Conservation (phyloP, 2,888 invertebrate species). For the Osedax frankpressi region DNA sequence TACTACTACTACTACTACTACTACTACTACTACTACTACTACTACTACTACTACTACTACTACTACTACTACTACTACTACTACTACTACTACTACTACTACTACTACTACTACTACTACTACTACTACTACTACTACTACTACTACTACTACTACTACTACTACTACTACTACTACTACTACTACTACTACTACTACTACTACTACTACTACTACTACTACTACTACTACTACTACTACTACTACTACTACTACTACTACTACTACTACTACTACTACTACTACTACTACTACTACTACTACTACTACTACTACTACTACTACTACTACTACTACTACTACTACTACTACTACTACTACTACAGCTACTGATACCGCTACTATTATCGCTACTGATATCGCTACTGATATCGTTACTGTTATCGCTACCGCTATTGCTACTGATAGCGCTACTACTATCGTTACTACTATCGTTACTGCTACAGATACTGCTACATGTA, state of each 20-base stretch:
- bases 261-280: neutral
- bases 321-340: neutral
- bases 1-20: neutral
- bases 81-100: neutral
- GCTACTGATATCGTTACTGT: too few species aligned
- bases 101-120: neutral
- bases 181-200: neutral
- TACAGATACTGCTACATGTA: too few species aligned
- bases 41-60: neutral
- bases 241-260: neutral
- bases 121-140: neutral
- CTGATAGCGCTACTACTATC: too few species aligned
- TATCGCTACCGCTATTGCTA: too few species aligned
- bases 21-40: neutral
- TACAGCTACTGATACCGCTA: too few species aligned
- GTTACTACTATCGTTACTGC: too few species aligned
- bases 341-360: neutral
- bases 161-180: neutral
- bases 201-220: neutral
- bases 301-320: neutral
- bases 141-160: neutral
- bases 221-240: neutral
- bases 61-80: neutral
- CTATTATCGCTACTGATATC: too few species aligned
- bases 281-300: neutral